These are phyloP conservation scores for Netelia fuscicornis DNA, from an alignment of 2,888 invertebrate genomes.

Conservation along the genomic window DNA sequence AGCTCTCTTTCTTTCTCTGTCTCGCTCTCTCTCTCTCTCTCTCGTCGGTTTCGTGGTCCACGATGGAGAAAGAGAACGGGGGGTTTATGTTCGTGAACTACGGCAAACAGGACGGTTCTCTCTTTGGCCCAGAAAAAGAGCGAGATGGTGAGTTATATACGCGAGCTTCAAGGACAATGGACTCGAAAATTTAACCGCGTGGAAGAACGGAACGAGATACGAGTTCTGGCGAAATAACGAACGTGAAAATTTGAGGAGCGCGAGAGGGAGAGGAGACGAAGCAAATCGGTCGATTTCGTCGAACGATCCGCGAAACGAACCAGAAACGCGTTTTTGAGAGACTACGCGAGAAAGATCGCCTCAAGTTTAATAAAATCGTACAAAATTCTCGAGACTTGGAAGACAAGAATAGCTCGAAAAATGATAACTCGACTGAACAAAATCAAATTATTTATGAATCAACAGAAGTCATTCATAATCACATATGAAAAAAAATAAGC, in stretches of 20 bases:
- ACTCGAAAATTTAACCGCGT: conserved; percentile 69
- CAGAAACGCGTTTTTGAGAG: conserved; percentile 8
- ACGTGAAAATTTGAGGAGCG: conserved; percentile 37
- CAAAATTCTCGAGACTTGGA: not conserved
- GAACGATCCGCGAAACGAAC: conserved; percentile 12
- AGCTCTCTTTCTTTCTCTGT: conserved; percentile 3
- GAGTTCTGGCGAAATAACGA: conserved; percentile 4
- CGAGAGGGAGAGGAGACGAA: conserved; percentile 1
- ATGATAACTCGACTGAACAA: not conserved
- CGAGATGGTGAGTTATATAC: conserved; percentile 25
- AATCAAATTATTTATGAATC: too few relatives aligned
- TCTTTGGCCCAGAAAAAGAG: conserved; percentile 27
- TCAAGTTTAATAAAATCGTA: not conserved
- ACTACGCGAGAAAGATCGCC: not conserved
- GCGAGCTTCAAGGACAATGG: conserved; percentile 68
- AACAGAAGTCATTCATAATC: too few relatives aligned
- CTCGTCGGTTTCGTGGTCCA: conserved; percentile 49
- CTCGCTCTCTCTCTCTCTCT: conserved; percentile 8
- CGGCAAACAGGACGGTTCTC: conserved; percentile 28
- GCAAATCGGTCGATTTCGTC: conserved; percentile 37
- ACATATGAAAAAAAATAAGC: too few relatives aligned
- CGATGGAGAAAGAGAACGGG: conserved; percentile 70
- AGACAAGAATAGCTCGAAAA: not conserved
- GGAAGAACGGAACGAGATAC: conserved; percentile 58
- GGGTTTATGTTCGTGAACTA: conserved; percentile 49